Conservation (phyloP, 2,888 invertebrate species). For the Sphaeridia pumilis region DNA sequence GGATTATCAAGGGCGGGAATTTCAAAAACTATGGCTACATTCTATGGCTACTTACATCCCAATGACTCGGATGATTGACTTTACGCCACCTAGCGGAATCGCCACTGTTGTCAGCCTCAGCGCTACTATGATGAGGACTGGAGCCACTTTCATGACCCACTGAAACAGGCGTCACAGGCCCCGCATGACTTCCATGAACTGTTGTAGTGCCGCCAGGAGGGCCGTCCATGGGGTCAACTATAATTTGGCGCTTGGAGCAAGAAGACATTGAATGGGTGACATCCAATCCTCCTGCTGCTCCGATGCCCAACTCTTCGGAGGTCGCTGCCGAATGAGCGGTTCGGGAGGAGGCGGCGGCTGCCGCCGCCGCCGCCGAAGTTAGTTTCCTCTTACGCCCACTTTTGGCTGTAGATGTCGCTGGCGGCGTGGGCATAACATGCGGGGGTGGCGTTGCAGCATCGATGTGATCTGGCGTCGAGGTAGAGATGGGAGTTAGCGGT, state of each 20-base stretch:
- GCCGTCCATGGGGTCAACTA: constrained; percentile 35
- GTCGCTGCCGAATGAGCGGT: constrained; percentile 4
- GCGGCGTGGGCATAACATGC: constrained; percentile 40
- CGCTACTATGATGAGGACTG: constrained; percentile 31
- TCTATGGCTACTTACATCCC: constrained; percentile 29
- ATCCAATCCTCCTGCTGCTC: constrained; percentile 7
- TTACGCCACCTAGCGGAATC: constrained; percentile 34
- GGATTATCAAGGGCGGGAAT: neutral
- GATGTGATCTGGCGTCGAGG: constrained; percentile 32
- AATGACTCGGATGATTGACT: constrained; percentile 30
- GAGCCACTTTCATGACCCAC: constrained; percentile 33
- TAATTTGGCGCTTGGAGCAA: constrained; percentile 35
- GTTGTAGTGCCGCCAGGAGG: constrained; percentile 18
- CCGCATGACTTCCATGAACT: constrained; percentile 8
- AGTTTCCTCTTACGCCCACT: constrained; percentile 39
- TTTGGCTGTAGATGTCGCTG: constrained; percentile 31
- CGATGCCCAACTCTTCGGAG: constrained; percentile 8
- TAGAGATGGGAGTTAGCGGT: constrained; percentile 35
- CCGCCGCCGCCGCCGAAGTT: constrained; percentile 15
- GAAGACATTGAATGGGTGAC: constrained; percentile 9
- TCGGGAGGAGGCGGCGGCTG: constrained; percentile 4
- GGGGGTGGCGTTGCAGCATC: constrained; percentile 33
- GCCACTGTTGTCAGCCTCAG: constrained; percentile 29
- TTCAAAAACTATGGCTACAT: neutral
- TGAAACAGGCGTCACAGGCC: constrained; percentile 25